Conservation (phyloP, 2,888 invertebrate species). For the Margaritifera margaritifera region DNA sequence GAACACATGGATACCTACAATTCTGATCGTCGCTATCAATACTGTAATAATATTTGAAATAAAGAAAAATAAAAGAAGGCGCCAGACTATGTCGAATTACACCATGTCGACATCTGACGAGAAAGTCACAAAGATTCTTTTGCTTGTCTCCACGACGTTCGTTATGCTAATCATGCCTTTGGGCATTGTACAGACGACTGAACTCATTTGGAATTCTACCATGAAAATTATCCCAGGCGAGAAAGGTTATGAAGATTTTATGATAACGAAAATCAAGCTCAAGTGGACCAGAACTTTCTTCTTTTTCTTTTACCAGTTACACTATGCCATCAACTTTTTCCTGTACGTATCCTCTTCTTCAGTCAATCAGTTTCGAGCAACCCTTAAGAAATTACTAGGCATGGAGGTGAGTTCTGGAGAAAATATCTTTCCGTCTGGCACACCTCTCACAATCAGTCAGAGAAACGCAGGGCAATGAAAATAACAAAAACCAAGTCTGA, state of each 20-base stretch:
- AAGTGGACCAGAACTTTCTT: slow-evolving; percentile 56
- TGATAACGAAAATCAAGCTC: slow-evolving; percentile 44
- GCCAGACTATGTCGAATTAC: slow-evolving; percentile 32
- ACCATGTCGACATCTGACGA: slow-evolving; percentile 45
- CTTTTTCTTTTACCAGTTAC: slow-evolving; percentile 59
- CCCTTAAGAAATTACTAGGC: slow-evolving; percentile 35
- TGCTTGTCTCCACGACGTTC: slow-evolving; percentile 48
- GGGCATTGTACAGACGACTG: slow-evolving; percentile 51
- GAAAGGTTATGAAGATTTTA: slow-evolving; percentile 36
- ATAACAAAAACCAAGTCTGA: too few relatives aligned
- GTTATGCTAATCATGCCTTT: slow-evolving; percentile 52
- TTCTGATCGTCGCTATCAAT: slow-evolving; percentile 45
- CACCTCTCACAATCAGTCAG: not conserved
- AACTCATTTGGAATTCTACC: slow-evolving; percentile 49
- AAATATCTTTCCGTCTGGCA: slow-evolving; percentile 5
- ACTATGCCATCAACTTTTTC: slow-evolving; percentile 58
- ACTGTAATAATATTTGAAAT: slow-evolving; percentile 36
- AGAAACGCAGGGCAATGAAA: too few relatives aligned
- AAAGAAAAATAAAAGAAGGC: slow-evolving; percentile 29
- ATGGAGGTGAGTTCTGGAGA: slow-evolving; percentile 33
- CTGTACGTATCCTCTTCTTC: slow-evolving; percentile 54
- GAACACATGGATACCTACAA: slow-evolving; percentile 56
- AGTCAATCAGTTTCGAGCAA: slow-evolving; percentile 42
- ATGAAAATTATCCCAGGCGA: slow-evolving; percentile 28
- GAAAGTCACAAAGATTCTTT: slow-evolving; percentile 46